Evolutionary conservation across 1,140 invertebrate species (phyloP).

Genomic region (Caenorhabditis briggsae): DNA sequence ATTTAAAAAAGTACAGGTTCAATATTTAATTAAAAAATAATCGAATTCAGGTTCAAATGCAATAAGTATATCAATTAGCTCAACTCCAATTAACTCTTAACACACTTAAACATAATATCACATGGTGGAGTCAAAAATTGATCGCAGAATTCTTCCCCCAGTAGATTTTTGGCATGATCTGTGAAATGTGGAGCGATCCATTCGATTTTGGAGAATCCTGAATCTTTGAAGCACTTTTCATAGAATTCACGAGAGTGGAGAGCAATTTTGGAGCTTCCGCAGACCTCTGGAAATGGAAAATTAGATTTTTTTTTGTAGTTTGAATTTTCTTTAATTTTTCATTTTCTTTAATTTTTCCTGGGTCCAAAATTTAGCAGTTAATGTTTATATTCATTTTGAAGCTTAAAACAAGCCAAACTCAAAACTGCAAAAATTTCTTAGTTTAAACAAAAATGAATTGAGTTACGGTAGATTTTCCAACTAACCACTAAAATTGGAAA

Average conservation of each 20-base stretch:
- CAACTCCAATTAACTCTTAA: not conserved
- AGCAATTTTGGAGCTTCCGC: constrained; percentile 32
- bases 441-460: no score
- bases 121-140: constrained; percentile 26
- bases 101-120: constrained; percentile 42
- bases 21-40: no score
- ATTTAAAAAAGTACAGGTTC: no score
- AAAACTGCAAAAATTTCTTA: no score
- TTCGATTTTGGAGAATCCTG: constrained; percentile 3
- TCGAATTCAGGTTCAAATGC: no score
- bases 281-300: constrained; percentile 2
- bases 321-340: not conserved
- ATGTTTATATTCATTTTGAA: no score
- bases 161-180: not conserved
- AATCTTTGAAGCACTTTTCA: constrained; percentile 9
- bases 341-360: no score
- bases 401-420: no score
- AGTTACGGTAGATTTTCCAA: not conserved
- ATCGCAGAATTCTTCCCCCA: constrained; percentile 8
- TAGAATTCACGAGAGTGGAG: constrained; percentile 43
- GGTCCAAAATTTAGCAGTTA: no score
- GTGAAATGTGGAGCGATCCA: constrained; percentile 40
- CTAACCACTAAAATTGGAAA: no score
- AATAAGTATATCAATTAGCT: no score
- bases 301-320: not conserved